Evolutionary conservation across 1,140 invertebrate species (phyloP), one percentile per base, ranked within the genome.

Genomic region (Temnothorax curvispinosus): DNA sequence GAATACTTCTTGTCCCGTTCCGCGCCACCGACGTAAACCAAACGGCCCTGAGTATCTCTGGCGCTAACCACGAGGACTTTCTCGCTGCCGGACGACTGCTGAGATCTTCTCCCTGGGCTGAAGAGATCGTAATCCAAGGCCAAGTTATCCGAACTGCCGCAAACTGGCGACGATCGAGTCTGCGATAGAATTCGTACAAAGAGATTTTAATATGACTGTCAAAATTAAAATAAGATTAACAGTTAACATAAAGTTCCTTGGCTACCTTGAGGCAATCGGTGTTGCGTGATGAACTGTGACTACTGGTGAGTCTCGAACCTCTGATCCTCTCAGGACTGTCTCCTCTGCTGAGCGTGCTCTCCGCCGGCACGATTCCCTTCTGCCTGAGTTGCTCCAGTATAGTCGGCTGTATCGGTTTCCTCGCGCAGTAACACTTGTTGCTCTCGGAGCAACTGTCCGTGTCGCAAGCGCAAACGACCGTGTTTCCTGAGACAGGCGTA

Each of bases 391-490:
- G 96, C 72, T 96, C 95, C 52, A 96, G 90, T 69, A 96, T 95
- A 1, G 93, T 95, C 6, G 94, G 93, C 50, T 95, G 93, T 78
- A 88, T 85, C 18, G 93, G 88, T 2, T 94, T 95, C 2, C 95
- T 95, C 9, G 96, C 95, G 93, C 98, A 99, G 92, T 99, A 99
- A 92, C 98, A 99, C 93, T 98, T 98, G 92, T 98, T 98, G 92
- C 97, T 98, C 81, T 98, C 98, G 0, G 97, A 96, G 93, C 98
- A 98, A 89, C 97, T 98, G 91, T 98, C 98, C 0, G 98, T 98
- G 91, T 98, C 98, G 93, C 98, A 98, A 3, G 96, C 96, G 91
- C 97, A 97, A 77, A 96, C 87, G 3, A 93, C 74, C 27, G 85
- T 91, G 21, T 93, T 92, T 44, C 87, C 89, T 9, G 91, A 86